phyloP scores from a whole-genome alignment of 1,140 invertebrate genomes.

The Zaprionus taronus region DNA sequence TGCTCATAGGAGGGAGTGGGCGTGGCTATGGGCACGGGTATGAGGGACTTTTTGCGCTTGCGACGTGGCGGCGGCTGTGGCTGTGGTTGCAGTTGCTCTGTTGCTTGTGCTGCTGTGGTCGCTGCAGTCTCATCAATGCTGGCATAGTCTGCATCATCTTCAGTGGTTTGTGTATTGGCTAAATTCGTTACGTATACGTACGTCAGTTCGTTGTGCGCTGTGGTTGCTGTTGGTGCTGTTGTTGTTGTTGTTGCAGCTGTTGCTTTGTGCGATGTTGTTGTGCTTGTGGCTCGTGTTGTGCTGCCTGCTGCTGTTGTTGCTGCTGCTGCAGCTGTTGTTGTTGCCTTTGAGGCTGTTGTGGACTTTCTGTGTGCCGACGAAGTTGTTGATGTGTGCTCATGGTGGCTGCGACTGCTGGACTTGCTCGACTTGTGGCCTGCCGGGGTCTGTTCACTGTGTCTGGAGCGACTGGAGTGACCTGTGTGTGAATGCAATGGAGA shows the following conservation, averaged over 20 bases:
- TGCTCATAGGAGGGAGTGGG: conserved; percentile 69
- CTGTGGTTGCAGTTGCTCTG: background rate
- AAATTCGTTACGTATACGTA: conserved; percentile 84
- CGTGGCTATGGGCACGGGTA: conserved; percentile 65
- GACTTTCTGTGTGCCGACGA: conserved; percentile 64
- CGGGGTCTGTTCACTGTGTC: conserved; percentile 60
- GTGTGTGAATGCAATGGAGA: background rate
- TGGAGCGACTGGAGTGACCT: conserved; percentile 83
- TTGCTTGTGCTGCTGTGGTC: too few species aligned
- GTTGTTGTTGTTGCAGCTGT: conserved; percentile 32
- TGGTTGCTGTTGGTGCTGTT: conserved; percentile 38
- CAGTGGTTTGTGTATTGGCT: conserved; percentile 66
- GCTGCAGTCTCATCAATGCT: conserved; percentile 55
- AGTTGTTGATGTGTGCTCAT: conserved; percentile 45
- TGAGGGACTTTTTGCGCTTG: conserved; percentile 66
- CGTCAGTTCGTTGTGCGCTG: conserved; percentile 77
- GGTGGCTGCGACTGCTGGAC: conserved; percentile 47
- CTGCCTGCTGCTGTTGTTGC: conserved; percentile 37
- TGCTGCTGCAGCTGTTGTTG: conserved; percentile 27
- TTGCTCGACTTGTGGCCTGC: conserved; percentile 58
- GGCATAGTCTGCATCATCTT: conserved; percentile 63
- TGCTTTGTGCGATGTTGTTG: conserved; percentile 38
- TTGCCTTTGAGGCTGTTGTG: conserved; percentile 44
- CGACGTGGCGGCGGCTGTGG: conserved; percentile 56
- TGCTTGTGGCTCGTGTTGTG: conserved; percentile 55